Base-by-base conservation (phyloP, 2,797 vertebrate species). In the Acanthurus lineatus region DNA sequence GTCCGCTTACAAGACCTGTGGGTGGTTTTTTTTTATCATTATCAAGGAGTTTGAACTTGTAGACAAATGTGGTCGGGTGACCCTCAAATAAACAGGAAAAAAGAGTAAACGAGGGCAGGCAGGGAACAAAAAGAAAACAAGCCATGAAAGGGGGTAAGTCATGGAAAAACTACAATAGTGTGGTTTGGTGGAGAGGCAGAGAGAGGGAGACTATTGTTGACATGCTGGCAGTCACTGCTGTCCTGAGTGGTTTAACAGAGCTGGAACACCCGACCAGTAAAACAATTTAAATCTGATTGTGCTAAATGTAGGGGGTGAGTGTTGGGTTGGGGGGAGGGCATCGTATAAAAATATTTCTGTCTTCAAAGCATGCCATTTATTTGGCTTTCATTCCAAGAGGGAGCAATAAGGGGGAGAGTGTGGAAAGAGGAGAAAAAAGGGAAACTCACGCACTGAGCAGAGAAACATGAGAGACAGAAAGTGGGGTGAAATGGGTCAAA, bases 181-280 rank as follows among this genome's bases (percentile, higher is more conserved):
- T 86, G 89, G 91, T 93, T 91, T 91, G 71, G 73, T 58, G 86
- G 76, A 62, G 72, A 87, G 77, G 69, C 74, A 54, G 70, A 82
- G 78, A 48, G 73, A 76, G 67, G 40, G 86, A 81, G 85, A 72
- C 82, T 84, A 87, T 91, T 94, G 92, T 93, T 92, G 89, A 94
- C 91, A 89, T 88, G 84, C 84, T 93, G 92, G 92, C 91, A 91
- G 86, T 73, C 77, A 49, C 85, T 90, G 75, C 77, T 92, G 89
- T 93, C 87, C 90, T 92, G 89, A 94, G 86, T 56, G 86, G 88
- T 95, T 94, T 93, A 85, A 83, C 93, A 95, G 93, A 91, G 76
- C 76, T 88, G 82, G 82, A 90, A 82, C 91, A 77, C 66, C 71
- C 88, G 83, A 88, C 88, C 91, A 93, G 85, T 65, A 32, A 81